A percentile compares a stretch with the other conserved stretches of the same genome.
These are phyloP conservation scores for Pocillopora verrucosa DNA, from an alignment of 64 coral and sea anemone species.

Conservation along the genomic window DNA sequence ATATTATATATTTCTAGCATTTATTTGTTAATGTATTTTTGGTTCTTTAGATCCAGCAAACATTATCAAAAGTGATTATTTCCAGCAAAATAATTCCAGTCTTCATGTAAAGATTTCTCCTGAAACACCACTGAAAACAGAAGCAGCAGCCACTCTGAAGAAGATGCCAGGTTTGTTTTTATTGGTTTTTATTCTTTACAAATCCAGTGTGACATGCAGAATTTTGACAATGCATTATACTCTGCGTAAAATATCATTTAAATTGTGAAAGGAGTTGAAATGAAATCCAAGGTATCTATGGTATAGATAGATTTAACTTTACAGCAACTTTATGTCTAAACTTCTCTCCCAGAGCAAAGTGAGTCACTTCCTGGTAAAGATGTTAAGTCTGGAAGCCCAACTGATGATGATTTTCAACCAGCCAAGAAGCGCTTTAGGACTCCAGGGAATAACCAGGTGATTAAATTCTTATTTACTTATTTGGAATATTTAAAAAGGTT, in stretches of 20 bases:
- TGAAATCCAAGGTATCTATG: too few species aligned
- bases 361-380: neutral
- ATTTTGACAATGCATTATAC: too few species aligned
- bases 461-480: neutral
- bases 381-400: neutral
- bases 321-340: neutral
- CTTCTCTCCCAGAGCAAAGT: neutral
- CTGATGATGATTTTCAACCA: conserved; percentile 70
- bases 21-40: neutral
- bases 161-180: conserved; percentile 10
- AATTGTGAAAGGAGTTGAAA: too few species aligned
- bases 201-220: too few species aligned
- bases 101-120: neutral
- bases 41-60: neutral
- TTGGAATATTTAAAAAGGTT: too few species aligned
- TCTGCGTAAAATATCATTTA: neutral
- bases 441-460: conserved; percentile 42
- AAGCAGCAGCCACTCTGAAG: neutral
- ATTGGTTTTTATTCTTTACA: too few species aligned
- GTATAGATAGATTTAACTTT: neutral
- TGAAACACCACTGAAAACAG: neutral
- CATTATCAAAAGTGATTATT: neutral
- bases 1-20: too few species aligned
- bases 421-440: conserved; percentile 72
- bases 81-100: neutral